Conservation (phyloP, 2,888 invertebrate genomes). For the Pogonocherus hispidulus region DNA sequence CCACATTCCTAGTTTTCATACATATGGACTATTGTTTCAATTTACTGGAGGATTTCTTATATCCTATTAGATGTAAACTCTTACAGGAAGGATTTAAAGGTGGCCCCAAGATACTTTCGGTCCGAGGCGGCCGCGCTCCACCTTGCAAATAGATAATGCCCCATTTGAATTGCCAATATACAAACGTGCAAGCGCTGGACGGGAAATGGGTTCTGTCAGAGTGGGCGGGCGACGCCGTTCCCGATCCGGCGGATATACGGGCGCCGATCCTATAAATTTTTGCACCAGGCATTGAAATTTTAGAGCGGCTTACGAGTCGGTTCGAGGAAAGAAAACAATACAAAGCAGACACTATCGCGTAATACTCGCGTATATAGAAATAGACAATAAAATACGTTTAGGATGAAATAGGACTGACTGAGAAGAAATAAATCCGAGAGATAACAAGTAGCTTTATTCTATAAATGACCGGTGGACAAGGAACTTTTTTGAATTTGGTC, state of each 20-base stretch:
- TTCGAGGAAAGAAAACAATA: not conserved
- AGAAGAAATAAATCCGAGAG: not conserved
- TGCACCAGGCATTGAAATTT: conserved; percentile 25
- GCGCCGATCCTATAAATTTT: conserved; percentile 25
- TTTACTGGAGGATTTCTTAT: not conserved
- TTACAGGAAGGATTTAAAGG: conserved; percentile 21
- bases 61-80: conserved; percentile 32
- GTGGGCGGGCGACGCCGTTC: conserved; percentile 3
- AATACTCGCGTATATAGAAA: not conserved
- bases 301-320: not conserved
- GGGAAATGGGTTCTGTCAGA: conserved; percentile 37
- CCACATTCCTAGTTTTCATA: too few relatives aligned
- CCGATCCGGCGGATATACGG: conserved; percentile 13
- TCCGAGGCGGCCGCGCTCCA: conserved; percentile 15
- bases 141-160: conserved; percentile 27
- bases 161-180: conserved; percentile 33
- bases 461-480: not conserved
- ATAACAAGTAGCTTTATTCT: not conserved
- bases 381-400: not conserved
- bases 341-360: not conserved
- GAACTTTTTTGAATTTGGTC: too few relatives aligned
- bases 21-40: too few relatives aligned
- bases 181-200: conserved; percentile 28
- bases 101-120: too few relatives aligned
- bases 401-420: not conserved